These are phyloP conservation scores for Synanthedon formicaeformis DNA, from an alignment of 2,888 invertebrate genomes.

Conservation along the genomic window DNA sequence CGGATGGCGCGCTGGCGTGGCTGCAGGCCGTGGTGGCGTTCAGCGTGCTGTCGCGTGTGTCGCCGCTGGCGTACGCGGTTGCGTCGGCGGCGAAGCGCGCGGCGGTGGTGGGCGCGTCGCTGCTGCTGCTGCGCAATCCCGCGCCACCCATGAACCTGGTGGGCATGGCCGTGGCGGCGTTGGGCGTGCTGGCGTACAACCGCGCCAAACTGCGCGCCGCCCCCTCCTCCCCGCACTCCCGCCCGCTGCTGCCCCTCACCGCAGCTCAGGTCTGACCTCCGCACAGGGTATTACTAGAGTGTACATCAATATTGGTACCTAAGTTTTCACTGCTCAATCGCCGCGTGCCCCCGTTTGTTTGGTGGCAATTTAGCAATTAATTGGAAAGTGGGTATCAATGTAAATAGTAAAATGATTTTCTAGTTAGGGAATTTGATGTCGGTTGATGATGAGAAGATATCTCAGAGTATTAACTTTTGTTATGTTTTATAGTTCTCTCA, in stretches of 20 bases:
- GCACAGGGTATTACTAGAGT: no score
- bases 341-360: no score
- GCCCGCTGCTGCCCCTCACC: constrained; percentile 31
- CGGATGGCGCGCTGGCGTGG: constrained; percentile 91
- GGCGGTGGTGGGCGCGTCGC: constrained; percentile 88
- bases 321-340: no score
- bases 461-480: no score
- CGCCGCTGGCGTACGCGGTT: constrained; percentile 96
- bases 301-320: no score
- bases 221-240: constrained; percentile 6
- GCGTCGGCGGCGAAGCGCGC: constrained; percentile 95
- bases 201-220: constrained; percentile 33
- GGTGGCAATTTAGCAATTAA: no score
- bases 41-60: constrained; percentile 89
- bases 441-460: no score
- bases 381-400: no score
- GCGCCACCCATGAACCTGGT: constrained; percentile 87
- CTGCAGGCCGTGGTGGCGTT: constrained; percentile 92
- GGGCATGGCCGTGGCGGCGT: constrained; percentile 91
- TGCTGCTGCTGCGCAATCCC: constrained; percentile 90
- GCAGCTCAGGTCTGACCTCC: not conserved
- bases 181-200: constrained; percentile 92
- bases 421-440: no score
- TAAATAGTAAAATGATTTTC: no score
- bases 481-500: no score